Evolutionary conservation across 1,140 invertebrate genomes (phyloP), one percentile per base, ranked within the genome.

Genomic region (Cotesia typhae): DNA sequence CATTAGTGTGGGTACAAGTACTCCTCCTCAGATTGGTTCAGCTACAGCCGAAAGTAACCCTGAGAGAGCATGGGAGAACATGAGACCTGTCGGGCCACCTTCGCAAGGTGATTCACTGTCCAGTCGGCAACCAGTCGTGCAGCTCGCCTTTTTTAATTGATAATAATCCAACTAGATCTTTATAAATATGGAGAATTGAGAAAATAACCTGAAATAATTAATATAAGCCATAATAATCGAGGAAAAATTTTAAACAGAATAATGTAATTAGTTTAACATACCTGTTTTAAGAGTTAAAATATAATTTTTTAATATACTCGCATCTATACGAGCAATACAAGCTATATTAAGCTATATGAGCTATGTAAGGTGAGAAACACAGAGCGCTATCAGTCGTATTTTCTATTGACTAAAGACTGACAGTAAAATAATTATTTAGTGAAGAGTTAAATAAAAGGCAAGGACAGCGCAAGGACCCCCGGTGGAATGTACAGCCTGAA

Each of bases 61-160:
- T 47, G 41, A 47, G 41, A 47, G 5, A 47, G 41, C 41, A 47
- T 47, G 41, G 41, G 7, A 47, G 41, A 47, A 47, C 73, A 70
- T 47, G 67, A 75, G 75, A 82, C 75, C 73, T 70, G 75, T 75
- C 74, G 73, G 75, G 74, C 82, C 82, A 80, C 82, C 80, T 82
- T 81, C 78, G 72, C 78, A 81, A 84, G 80, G 80, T 83, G 83
- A 84, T 84, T 84, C 82, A 84, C 79, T 82, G 80, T 65, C 60
- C 20, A 71, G 41, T 47, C 38, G 41, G 41, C 41, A 47, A 47
- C 41, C 61, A 52, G 60, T 38, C 51, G 69, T 70, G 69, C 41
- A 47, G 41, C 69, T 71, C 61, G 55, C 53, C 70, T 51, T n/a
- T 65, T 53, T 12, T 38, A 65, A 65, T 65, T 36, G 36, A 65